phyloP scores from a whole-genome alignment of 2,888 invertebrate species.

The Ptilodon capucinus region DNA sequence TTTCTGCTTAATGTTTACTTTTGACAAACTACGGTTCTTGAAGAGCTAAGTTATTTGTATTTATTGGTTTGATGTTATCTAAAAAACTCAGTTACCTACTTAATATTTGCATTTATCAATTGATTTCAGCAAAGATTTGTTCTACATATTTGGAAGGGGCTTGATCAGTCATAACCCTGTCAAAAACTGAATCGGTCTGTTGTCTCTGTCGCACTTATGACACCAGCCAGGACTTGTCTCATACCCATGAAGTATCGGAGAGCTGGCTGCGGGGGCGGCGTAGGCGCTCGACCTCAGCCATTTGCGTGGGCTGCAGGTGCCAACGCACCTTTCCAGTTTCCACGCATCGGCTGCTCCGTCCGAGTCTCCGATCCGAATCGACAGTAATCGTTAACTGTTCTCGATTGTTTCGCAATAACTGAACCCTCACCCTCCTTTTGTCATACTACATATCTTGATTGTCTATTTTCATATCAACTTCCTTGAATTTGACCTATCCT shows the following conservation, averaged over 20 bases:
- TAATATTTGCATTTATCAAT: neutral
- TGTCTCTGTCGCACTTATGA: conserved; percentile 26
- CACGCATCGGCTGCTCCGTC: conserved; percentile 46
- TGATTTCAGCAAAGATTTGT: conserved; percentile 3
- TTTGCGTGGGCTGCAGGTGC: conserved; percentile 75
- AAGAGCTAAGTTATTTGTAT: too few species aligned
- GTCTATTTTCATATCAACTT: conserved; percentile 27
- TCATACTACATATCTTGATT: conserved; percentile 31
- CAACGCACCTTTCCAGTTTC: conserved; percentile 74
- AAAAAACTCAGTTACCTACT: too few species aligned
- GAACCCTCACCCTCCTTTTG: conserved; percentile 43
- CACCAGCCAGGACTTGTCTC: neutral
- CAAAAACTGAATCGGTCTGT: conserved; percentile 20
- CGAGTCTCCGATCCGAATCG: conserved; percentile 40
- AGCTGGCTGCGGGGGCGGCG: conserved; percentile 44
- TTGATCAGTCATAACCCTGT: conserved; percentile 26
- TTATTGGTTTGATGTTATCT: too few species aligned
- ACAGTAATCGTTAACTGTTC: conserved; percentile 42
- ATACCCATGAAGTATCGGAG: conserved; percentile 13
- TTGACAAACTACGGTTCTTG: too few species aligned
- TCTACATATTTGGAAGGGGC: conserved; percentile 11
- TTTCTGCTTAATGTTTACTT: too few species aligned
- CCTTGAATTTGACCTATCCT: conserved; percentile 13
- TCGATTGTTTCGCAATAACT: conserved; percentile 35
- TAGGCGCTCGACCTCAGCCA: conserved; percentile 66